These are phyloP conservation scores for Clarias pachynema DNA, from an alignment of 2,797 vertebrate species.

Conservation along the genomic window DNA sequence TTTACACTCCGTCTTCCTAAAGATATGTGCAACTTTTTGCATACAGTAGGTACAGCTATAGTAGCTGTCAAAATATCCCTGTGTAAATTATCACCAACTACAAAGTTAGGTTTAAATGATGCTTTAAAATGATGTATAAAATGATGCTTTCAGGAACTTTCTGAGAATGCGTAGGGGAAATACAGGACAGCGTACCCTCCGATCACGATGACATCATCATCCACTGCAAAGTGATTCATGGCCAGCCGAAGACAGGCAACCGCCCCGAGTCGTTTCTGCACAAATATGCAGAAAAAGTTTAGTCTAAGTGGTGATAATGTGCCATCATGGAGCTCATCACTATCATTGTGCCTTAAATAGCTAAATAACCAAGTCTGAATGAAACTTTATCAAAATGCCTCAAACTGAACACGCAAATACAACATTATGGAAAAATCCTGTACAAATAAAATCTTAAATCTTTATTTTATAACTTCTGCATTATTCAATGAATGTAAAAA, in stretches of 20 bases:
- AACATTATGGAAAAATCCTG: too few species aligned
- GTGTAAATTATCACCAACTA: neutral
- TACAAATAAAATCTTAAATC: too few species aligned
- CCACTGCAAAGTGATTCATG: conserved; percentile 73
- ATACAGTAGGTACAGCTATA: too few species aligned
- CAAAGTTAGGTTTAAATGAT: neutral
- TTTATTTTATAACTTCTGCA: too few species aligned
- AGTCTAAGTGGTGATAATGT: neutral
- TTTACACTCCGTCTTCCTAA: neutral
- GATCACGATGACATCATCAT: conserved; percentile 75
- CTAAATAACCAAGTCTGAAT: neutral
- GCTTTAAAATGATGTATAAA: too few species aligned
- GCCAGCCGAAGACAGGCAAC: conserved; percentile 77
- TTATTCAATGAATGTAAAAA: too few species aligned
- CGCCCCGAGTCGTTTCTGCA: conserved; percentile 78
- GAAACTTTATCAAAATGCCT: neutral
- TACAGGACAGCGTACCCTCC: conserved; percentile 72
- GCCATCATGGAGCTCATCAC: neutral
- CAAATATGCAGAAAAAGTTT: neutral
- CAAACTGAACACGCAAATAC: neutral
- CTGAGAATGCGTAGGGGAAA: too few species aligned
- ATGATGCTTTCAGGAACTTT: too few species aligned
- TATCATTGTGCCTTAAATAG: neutral
- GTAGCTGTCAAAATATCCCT: neutral
- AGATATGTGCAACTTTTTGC: neutral